A percentile compares a stretch with the other conserved stretches of the same genome.
Conservation (phyloP, 2,888 invertebrate genomes). For the Rugalucina vietnamica region DNA sequence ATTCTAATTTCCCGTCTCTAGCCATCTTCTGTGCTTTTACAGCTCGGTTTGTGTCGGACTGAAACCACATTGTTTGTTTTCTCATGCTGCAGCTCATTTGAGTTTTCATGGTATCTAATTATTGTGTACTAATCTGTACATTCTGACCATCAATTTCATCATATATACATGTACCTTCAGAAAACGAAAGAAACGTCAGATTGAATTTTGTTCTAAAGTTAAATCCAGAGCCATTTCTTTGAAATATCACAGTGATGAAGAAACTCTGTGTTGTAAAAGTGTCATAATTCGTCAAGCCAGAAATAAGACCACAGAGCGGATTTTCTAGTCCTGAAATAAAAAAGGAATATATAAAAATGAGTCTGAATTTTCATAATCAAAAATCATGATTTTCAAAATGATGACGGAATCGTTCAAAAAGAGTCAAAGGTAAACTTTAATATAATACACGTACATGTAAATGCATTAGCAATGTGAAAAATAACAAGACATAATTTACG, state of each 20-base stretch:
- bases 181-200: background rate
- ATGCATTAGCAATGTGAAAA: background rate
- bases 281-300: background rate
- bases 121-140: too few relatives aligned
- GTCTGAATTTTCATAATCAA: too few relatives aligned
- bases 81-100: too few relatives aligned
- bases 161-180: background rate
- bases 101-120: too few relatives aligned
- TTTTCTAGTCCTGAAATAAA: background rate
- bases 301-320: background rate
- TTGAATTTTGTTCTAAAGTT: slow-evolving; percentile 1
- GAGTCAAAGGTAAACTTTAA: background rate
- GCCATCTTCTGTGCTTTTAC: too few relatives aligned
- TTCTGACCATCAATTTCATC: too few relatives aligned
- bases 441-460: background rate
- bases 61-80: too few relatives aligned
- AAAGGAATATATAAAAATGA: too few relatives aligned
- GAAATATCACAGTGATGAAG: background rate
- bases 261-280: background rate
- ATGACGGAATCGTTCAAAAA: background rate
- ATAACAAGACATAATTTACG: background rate
- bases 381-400: too few relatives aligned
- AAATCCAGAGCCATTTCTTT: background rate
- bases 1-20: too few relatives aligned
- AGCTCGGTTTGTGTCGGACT: too few relatives aligned